A percentile compares a stretch with the other conserved stretches of the same genome.
These are phyloP conservation scores for Cryptophagus acutangulus DNA, from an alignment of 2,888 invertebrate genomes.

Conservation along the genomic window DNA sequence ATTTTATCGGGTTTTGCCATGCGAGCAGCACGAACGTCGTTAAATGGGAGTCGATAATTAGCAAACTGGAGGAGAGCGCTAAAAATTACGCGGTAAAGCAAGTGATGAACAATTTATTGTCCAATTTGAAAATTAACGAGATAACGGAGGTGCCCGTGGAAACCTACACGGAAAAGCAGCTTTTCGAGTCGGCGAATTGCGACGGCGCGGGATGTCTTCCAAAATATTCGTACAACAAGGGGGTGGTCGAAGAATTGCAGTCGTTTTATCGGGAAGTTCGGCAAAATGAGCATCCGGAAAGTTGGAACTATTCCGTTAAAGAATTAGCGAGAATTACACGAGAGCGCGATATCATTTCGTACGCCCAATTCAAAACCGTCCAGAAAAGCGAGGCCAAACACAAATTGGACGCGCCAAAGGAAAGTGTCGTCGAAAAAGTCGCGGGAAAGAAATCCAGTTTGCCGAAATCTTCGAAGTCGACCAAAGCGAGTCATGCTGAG, in stretches of 20 bases:
- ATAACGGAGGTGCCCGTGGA: neutral
- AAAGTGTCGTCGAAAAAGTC: no score
- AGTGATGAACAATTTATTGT: neutral
- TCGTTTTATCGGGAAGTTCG: slow-evolving; percentile 29
- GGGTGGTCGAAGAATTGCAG: slow-evolving; percentile 30
- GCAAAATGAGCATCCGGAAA: slow-evolving; percentile 19
- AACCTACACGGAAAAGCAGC: slow-evolving; percentile 25
- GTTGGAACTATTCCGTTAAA: slow-evolving; percentile 33
- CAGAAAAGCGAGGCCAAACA: no score
- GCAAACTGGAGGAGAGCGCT: neutral
- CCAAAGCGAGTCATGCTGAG: no score
- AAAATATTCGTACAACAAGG: slow-evolving; percentile 32
- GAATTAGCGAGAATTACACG: slow-evolving; percentile 25
- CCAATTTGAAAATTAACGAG: neutral
- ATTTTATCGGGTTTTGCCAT: slow-evolving; percentile 21
- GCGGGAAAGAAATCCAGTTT: neutral
- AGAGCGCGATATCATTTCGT: slow-evolving; percentile 26
- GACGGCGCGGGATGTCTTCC: slow-evolving; percentile 21
- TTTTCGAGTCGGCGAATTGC: slow-evolving; percentile 35
- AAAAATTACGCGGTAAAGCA: neutral
- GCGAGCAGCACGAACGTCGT: neutral
- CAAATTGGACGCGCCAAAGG: no score
- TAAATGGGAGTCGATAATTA: no score
- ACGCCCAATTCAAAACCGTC: slow-evolving; percentile 11
- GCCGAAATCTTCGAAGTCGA: no score